Evolutionary conservation across 2,797 vertebrate species (phyloP).

Genomic region (Bryconaethiops microstoma): DNA sequence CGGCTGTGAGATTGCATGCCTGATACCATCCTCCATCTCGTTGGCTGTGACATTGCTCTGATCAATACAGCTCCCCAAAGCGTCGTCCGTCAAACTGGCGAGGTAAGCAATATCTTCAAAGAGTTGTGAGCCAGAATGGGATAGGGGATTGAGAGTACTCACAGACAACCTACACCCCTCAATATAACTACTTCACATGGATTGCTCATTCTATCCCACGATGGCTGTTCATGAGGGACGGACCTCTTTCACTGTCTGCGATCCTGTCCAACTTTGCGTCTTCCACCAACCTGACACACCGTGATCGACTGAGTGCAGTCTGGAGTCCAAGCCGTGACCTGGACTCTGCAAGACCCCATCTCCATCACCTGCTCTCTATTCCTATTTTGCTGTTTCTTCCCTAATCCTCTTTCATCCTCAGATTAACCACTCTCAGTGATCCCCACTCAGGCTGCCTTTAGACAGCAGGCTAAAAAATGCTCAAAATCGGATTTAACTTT

Average conservation of each 20-base stretch:
- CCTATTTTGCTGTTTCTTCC: constrained; percentile 65
- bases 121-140: constrained; percentile 67
- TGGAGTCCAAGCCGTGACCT: constrained; percentile 72
- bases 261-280: constrained; percentile 27
- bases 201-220: constrained; percentile 65
- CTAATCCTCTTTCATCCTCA: constrained; percentile 59
- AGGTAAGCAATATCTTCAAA: constrained; percentile 70
- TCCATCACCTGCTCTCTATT: constrained; percentile 68
- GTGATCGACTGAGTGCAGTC: constrained; percentile 74
- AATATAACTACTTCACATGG: constrained; percentile 61
- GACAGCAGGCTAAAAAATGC: constrained; percentile 9
- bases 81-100: constrained; percentile 72
- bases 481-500: constrained; percentile 18
- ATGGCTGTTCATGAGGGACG: constrained; percentile 26
- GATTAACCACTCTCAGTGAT: not conserved
- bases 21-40: constrained; percentile 79
- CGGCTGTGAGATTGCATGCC: constrained; percentile 76
- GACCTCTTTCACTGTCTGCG: constrained; percentile 31
- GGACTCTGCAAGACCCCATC: constrained; percentile 61
- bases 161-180: constrained; percentile 37
- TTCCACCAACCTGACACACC: constrained; percentile 69
- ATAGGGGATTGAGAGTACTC: constrained; percentile 62
- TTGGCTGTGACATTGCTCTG: constrained; percentile 71
- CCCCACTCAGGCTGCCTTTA: constrained; percentile 7
- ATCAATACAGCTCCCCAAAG: constrained; percentile 76